Conservation (phyloP, 2,113 vertebrate genomes). For the Ifrita kowaldi region DNA sequence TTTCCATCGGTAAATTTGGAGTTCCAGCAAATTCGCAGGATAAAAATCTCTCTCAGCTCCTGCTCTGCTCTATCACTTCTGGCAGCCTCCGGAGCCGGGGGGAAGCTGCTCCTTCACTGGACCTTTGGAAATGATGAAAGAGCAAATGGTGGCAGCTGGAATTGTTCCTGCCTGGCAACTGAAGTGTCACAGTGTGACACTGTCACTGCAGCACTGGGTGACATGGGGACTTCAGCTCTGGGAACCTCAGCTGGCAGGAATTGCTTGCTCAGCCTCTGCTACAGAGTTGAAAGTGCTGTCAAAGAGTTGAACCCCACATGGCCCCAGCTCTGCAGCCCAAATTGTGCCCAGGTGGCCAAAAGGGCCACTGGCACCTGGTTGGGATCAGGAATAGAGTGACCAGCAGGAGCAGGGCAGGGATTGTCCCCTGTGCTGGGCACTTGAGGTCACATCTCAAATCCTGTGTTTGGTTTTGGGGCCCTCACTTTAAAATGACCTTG, state of each 20-base stretch:
- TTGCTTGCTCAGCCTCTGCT: fast-evolving
- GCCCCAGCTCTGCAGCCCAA: neutral
- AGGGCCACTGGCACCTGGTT: neutral
- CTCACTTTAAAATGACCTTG: neutral
- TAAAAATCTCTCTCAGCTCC: neutral
- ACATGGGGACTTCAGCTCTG: neutral
- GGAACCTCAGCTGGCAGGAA: neutral
- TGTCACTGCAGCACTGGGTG: neutral
- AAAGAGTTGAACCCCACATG: fast-evolving
- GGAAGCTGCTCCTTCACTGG: neutral
- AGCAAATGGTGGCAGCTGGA: neutral
- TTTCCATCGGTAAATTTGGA: neutral
- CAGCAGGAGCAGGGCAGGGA: neutral
- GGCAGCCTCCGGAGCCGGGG: neutral
- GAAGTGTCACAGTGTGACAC: fast-evolving
- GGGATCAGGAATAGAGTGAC: neutral
- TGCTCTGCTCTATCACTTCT: neutral
- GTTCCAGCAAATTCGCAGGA: neutral
- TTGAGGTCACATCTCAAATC: neutral
- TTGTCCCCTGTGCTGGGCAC: neutral
- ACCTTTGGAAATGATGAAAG: neutral
- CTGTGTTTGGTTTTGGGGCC: neutral
- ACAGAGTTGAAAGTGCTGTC: neutral
- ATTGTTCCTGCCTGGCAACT: neutral
- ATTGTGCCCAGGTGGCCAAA: neutral